Evolutionary conservation across 2,113 vertebrate genomes (phyloP), one percentile per base, ranked within the genome.

Genomic region (Crotalus horridus): DNA sequence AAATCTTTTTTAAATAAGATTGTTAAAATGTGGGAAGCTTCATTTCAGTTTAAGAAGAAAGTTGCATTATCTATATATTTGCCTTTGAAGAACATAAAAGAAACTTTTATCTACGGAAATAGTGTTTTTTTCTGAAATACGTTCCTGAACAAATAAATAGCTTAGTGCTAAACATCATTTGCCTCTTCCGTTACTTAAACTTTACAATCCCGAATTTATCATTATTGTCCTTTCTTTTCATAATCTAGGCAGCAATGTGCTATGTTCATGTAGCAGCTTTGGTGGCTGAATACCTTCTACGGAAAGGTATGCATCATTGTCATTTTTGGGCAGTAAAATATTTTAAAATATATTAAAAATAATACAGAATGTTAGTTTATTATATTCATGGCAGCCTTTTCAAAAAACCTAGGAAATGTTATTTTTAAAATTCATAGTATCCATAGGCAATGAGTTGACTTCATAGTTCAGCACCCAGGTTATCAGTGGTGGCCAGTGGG

Each of bases 201-300:
- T 3, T 69, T 90, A 90, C 43, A 69, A 46, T 64, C 24, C 24
- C 17, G 24, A 87, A 69, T n/a, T 54, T 46, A 69, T 43, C 69
- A n/a, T 10, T 91, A 54, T 11, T 91, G 51, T 17, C 3, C 0
- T 88, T 89, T 93, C 3, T 48, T 94, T 95, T 95, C 94, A n/a
- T 96, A 93, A 96, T 94, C 93, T 96, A 99, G 99, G 99, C 99
- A 0, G 99, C 99, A 81, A 99, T 99, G 99, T 99, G 99, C 94
- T 99, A 99, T 12, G 98, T 99, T 87, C 99, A 99, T 0, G 99
- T 99, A 69, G 98, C 99, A 95, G 99, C 99, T 1, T 97, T 99
- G 74, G 99, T 99, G 94, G 98, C 99, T 91, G 99, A 99, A 92
- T 99, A 99, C 94, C 98, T 99, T 94, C 98, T 98, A 56, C 97